These are phyloP conservation scores for Huso huso DNA, from an alignment of 2,797 vertebrate genomes.

Conservation along the genomic window DNA sequence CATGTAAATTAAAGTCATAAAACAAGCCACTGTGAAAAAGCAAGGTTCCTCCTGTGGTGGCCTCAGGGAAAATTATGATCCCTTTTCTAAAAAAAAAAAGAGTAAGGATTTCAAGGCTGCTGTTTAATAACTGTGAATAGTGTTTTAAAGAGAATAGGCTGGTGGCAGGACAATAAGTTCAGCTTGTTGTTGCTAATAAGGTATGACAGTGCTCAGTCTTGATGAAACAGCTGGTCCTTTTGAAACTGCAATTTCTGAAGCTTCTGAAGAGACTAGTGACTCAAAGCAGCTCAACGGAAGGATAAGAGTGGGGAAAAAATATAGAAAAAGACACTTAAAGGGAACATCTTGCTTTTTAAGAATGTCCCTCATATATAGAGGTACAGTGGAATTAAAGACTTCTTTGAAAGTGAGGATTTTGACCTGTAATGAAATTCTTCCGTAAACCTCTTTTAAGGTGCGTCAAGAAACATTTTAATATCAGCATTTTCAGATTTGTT, in stretches of 20 bases:
- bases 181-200: neutral
- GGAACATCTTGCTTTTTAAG: too few relatives aligned
- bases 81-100: neutral
- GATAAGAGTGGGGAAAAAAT: too few relatives aligned
- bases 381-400: too few relatives aligned
- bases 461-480: too few relatives aligned
- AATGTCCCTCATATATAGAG: too few relatives aligned
- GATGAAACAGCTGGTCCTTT: neutral
- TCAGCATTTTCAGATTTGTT: too few relatives aligned
- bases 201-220: conserved; percentile 4
- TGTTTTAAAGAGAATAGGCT: conserved; percentile 1
- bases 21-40: neutral
- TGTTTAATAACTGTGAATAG: conserved; percentile 1
- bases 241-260: conserved; percentile 4
- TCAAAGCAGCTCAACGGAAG: neutral
- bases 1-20: too few relatives aligned
- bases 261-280: neutral
- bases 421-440: too few relatives aligned
- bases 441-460: too few relatives aligned
- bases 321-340: too few relatives aligned
- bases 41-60: too few relatives aligned
- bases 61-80: neutral
- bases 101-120: neutral
- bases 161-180: neutral
- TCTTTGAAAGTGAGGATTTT: too few relatives aligned